phyloP scores from a whole-genome alignment of 2,113 vertebrate species.

The Erythrocercus mccallii region DNA sequence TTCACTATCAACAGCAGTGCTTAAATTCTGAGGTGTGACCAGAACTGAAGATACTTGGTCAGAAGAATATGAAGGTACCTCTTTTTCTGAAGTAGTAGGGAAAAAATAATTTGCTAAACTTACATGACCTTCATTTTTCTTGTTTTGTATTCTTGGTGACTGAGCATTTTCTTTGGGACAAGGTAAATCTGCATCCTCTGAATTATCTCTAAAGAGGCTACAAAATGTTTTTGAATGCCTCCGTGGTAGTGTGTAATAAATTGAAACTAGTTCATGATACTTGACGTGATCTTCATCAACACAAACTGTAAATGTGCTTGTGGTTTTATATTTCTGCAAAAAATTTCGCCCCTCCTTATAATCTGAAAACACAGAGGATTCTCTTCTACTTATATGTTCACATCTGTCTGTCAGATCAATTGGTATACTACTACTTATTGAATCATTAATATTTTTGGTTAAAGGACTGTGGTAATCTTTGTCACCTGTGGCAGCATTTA shows the following conservation, averaged over 20 bases:
- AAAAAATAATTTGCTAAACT: not conserved
- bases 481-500: not conserved
- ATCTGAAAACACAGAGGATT: constrained; percentile 25
- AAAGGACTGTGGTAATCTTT: not conserved
- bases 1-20: not conserved
- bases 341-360: constrained; percentile 17
- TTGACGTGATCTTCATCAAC: constrained; percentile 75
- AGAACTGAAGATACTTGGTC: not conserved
- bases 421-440: not conserved
- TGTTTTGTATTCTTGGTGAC: not conserved
- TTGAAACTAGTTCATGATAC: constrained; percentile 75
- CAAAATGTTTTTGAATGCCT: constrained; percentile 67
- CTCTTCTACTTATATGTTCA: constrained; percentile 1
- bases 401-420: not conserved
- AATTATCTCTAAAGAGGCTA: constrained; percentile 60
- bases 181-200: constrained; percentile 33
- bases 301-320: constrained; percentile 72
- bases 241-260: constrained; percentile 77
- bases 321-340: constrained; percentile 75
- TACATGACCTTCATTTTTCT: constrained; percentile 4
- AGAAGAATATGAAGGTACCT: not conserved
- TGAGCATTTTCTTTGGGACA: not conserved
- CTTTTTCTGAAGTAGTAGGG: constrained; percentile 24
- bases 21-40: not conserved
- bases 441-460: not conserved